Evolutionary conservation across 2,888 invertebrate species (phyloP).

Genomic region (Temnothorax unifasciatus): DNA sequence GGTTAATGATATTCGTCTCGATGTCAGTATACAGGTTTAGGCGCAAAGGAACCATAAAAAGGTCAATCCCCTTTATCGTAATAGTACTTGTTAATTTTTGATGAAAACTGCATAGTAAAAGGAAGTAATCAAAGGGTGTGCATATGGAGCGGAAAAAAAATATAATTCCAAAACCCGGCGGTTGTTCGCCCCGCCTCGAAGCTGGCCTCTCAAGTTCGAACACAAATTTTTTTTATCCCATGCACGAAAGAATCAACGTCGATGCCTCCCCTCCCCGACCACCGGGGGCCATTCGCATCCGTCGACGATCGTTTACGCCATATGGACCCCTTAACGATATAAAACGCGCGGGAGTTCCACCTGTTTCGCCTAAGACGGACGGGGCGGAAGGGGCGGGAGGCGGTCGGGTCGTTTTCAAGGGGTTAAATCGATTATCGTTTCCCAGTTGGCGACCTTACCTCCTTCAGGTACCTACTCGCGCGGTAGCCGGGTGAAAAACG

Average conservation of each 20-base stretch:
- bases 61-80: not conserved
- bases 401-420: slow-evolving; percentile 60
- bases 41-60: not conserved
- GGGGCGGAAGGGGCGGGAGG: not conserved
- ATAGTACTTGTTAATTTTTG: not conserved
- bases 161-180: not conserved
- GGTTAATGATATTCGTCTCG: not conserved
- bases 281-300: not conserved
- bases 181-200: not conserved
- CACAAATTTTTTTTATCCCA: not conserved
- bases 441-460: slow-evolving; percentile 60
- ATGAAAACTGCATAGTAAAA: not conserved
- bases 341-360: slow-evolving; percentile 47
- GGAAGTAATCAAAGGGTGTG: not conserved
- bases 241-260: not conserved
- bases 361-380: slow-evolving; percentile 30
- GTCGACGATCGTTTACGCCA: slow-evolving; percentile 4
- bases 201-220: not conserved
- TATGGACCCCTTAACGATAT: slow-evolving; percentile 16
- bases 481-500: slow-evolving; percentile 22
- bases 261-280: not conserved
- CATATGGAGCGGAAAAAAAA: not conserved
- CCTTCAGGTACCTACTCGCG: slow-evolving; percentile 23
- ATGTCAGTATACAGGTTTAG: not conserved
- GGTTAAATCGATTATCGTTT: slow-evolving; percentile 67